Evolutionary conservation across 1,140 invertebrate genomes (phyloP).

Genomic region (Pemphigus obesinymphae): DNA sequence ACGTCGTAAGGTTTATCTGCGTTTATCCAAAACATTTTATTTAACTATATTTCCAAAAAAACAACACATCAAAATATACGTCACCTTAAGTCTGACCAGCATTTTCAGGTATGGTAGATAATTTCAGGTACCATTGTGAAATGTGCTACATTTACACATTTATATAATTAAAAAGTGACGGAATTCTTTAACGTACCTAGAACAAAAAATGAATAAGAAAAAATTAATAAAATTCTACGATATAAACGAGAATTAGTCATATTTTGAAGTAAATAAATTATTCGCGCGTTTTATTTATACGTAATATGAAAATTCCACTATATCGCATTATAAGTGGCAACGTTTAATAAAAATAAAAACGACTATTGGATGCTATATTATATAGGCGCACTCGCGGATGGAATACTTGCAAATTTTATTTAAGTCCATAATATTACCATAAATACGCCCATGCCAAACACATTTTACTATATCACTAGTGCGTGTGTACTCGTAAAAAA

Average conservation of each 20-base stretch:
- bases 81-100: too few species aligned
- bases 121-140: too few species aligned
- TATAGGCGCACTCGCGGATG: too few species aligned
- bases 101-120: too few species aligned
- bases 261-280: background rate
- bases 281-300: background rate
- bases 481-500: slow-evolving; percentile 17
- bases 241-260: background rate
- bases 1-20: too few species aligned
- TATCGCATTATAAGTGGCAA: background rate
- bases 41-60: too few species aligned
- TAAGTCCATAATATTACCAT: slow-evolving; percentile 33
- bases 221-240: background rate
- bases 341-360: slow-evolving; percentile 3
- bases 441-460: slow-evolving; percentile 23
- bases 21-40: too few species aligned
- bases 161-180: background rate
- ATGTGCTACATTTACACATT: background rate
- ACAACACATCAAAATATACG: too few species aligned
- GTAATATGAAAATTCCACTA: background rate
- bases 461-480: slow-evolving; percentile 27
- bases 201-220: background rate
- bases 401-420: slow-evolving; percentile 2
- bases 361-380: background rate
- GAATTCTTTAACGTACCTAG: background rate